A percentile compares a stretch with the other conserved stretches of the same genome.
Conservation (phyloP, 2,888 invertebrate species). For the Tachina fera region DNA sequence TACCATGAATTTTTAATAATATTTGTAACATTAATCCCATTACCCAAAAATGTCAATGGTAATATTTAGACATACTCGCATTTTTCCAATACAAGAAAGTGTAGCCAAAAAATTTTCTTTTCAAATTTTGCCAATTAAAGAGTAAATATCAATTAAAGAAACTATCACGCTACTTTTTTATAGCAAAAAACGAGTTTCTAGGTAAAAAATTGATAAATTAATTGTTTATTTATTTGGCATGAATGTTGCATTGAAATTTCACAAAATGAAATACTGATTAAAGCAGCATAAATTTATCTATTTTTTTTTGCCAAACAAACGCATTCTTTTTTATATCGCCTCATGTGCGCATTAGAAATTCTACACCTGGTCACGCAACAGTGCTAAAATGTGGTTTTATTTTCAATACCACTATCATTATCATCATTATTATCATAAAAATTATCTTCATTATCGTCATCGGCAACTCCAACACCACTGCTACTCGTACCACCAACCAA, state of each 20-base stretch:
- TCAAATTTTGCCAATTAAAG: slow-evolving; percentile 37
- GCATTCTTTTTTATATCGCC: slow-evolving; percentile 33
- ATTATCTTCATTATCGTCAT: slow-evolving; percentile 5
- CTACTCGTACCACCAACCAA: not conserved
- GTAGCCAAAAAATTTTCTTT: not conserved
- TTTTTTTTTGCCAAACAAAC: slow-evolving; percentile 51
- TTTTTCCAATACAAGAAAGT: not conserved
- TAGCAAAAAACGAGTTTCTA: slow-evolving; percentile 38
- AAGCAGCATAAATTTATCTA: slow-evolving; percentile 45
- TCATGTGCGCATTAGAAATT: slow-evolving; percentile 53
- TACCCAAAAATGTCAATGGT: not conserved
- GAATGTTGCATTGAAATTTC: slow-evolving; percentile 40
- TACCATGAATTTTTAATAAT: too few relatives aligned
- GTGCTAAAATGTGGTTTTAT: slow-evolving; percentile 60
- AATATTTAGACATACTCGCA: not conserved
- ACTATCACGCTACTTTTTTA: slow-evolving; percentile 18
- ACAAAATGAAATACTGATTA: slow-evolving; percentile 41
- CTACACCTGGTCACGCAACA: slow-evolving; percentile 66
- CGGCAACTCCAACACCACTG: slow-evolving; percentile 6
- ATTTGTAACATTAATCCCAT: not conserved
- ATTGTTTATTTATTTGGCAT: slow-evolving; percentile 36
- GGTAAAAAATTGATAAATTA: slow-evolving; percentile 49
- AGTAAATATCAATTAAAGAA: slow-evolving; percentile 10
- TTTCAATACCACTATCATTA: slow-evolving; percentile 50
- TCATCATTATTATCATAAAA: slow-evolving; percentile 7